Percentiles rank a stretch among this genome's conserved stretches.
These are phyloP conservation scores for Lampris megalopsis DNA, from an alignment of 2,113 vertebrate species.

Conservation along the genomic window DNA sequence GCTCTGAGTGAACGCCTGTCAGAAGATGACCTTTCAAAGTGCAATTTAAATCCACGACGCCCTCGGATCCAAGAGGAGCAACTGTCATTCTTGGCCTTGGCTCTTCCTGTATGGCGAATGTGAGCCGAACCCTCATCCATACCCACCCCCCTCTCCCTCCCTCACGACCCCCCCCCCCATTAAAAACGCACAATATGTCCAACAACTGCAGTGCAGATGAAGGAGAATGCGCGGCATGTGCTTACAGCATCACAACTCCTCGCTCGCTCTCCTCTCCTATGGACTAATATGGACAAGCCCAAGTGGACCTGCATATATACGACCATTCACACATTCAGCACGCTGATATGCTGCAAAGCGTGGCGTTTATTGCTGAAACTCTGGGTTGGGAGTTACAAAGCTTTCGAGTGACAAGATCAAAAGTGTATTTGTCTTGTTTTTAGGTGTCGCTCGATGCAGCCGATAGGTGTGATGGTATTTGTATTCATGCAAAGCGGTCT, in stretches of 20 bases:
- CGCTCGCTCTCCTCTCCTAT: slow-evolving; percentile 48
- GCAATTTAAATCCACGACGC: slow-evolving; percentile 82
- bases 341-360: slow-evolving; percentile 20
- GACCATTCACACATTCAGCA: slow-evolving; percentile 49
- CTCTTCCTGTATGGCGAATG: slow-evolving; percentile 85
- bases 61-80: slow-evolving; percentile 88
- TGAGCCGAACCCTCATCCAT: slow-evolving; percentile 68
- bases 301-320: slow-evolving; percentile 20
- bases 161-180: slow-evolving; percentile 55
- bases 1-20: slow-evolving; percentile 66
- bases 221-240: slow-evolving; percentile 88
- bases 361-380: slow-evolving; percentile 1
- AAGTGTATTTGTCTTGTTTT: neutral
- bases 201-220: slow-evolving; percentile 90
- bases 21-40: slow-evolving; percentile 73
- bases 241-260: slow-evolving; percentile 82
- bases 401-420: neutral
- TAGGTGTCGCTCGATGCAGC: neutral
- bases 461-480: neutral
- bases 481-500: neutral
- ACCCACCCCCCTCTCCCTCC: slow-evolving; percentile 62
- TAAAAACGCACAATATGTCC: slow-evolving; percentile 89
- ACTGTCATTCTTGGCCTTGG: slow-evolving; percentile 91
- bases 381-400: neutral
- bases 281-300: slow-evolving; percentile 72